Percentiles rank a stretch among this genome's conserved stretches.
These are phyloP conservation scores for Trachymyrmex cornetzi DNA, from an alignment of 1,140 invertebrate species.

Conservation along the genomic window DNA sequence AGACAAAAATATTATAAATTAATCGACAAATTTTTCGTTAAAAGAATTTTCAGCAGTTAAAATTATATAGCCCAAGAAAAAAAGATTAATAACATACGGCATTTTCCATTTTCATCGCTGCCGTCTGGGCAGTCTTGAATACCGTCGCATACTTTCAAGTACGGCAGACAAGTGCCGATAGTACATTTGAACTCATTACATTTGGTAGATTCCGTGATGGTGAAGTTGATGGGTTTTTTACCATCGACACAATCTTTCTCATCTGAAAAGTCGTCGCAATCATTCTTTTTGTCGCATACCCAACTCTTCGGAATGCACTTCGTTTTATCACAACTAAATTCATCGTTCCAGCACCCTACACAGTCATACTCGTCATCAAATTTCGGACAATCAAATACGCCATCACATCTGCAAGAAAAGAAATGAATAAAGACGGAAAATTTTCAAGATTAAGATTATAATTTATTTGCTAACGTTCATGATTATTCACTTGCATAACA, in stretches of 20 bases:
- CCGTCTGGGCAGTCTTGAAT: constrained; percentile 92
- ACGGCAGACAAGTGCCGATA: constrained; percentile 90
- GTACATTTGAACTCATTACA: constrained; percentile 88
- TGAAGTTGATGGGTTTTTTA: too few species aligned
- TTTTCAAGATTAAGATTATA: not conserved
- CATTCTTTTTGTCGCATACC: constrained; percentile 90
- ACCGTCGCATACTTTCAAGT: constrained; percentile 90
- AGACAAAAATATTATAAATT: not conserved
- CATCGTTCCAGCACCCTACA: constrained; percentile 87
- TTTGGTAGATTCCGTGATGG: not conserved
- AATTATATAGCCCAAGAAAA: not conserved
- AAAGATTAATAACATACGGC: constrained; percentile 85
- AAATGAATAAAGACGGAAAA: constrained; percentile 11
- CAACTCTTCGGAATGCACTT: constrained; percentile 89
- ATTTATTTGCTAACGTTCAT: not conserved
- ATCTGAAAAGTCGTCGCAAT: constrained; percentile 79
- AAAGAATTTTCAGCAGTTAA: not conserved
- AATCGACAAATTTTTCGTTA: not conserved
- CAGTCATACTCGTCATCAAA: constrained; percentile 92
- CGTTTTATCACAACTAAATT: constrained; percentile 88
- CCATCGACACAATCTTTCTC: too few species aligned
- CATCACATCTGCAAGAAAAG: constrained; percentile 79
- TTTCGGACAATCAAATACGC: constrained; percentile 85
- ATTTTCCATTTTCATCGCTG: constrained; percentile 89
- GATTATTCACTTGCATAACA: not conserved